phyloP scores from a whole-genome alignment of 2,797 vertebrate genomes.

The Bradypodion pumilum region DNA sequence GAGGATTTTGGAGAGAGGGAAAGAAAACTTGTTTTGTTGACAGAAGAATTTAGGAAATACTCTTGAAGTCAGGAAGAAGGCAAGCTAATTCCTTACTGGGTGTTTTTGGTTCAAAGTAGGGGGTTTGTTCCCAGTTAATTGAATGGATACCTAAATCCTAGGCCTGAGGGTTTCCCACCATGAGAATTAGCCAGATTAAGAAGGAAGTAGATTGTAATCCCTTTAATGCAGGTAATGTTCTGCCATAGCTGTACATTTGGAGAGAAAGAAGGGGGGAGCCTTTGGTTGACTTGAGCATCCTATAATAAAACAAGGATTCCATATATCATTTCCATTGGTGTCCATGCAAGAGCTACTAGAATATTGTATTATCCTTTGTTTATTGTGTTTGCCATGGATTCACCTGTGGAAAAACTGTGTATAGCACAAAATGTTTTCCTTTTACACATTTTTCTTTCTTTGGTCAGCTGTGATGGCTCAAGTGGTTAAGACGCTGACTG shows the following conservation, averaged over 20 bases:
- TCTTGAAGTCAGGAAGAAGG: slow-evolving; percentile 44
- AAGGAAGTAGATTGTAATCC: slow-evolving; percentile 84
- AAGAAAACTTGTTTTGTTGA: slow-evolving; percentile 46
- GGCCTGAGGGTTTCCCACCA: slow-evolving; percentile 77
- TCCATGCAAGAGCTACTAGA: no score
- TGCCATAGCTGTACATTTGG: slow-evolving; percentile 24
- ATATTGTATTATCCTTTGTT: background rate
- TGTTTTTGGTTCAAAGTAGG: slow-evolving; percentile 62
- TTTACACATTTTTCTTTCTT: background rate
- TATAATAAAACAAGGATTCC: slow-evolving; percentile 22
- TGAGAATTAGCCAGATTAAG: slow-evolving; percentile 78
- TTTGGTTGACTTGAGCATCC: slow-evolving; percentile 52
- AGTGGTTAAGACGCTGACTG: no score
- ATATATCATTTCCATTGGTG: background rate
- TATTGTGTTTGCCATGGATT: background rate
- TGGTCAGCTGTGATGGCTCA: no score
- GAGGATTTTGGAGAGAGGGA: background rate
- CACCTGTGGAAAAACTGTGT: background rate
- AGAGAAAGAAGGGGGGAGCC: background rate
- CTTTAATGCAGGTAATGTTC: slow-evolving; percentile 77
- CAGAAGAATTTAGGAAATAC: slow-evolving; percentile 54
- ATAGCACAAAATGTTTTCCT: background rate
- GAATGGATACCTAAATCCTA: slow-evolving; percentile 79
- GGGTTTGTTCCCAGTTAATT: slow-evolving; percentile 80
- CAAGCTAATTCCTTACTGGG: slow-evolving; percentile 57